Base-by-base conservation (phyloP, 2,797 vertebrate genomes). In the Buphagus erythrorhynchus region DNA sequence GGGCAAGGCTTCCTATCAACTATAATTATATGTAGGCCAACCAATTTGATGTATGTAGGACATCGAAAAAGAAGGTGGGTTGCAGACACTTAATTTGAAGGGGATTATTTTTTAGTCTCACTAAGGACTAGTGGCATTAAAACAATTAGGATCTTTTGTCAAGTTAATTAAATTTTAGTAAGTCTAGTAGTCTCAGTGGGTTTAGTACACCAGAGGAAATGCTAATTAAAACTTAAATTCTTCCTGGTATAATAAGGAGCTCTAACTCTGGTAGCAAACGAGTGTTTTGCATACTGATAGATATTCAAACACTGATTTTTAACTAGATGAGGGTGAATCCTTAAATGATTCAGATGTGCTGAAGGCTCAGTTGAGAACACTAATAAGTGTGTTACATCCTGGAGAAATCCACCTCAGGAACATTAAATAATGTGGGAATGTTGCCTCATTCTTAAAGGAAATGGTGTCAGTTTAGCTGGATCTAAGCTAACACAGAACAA, bases 121-220 rank as follows among this genome's bases (percentile, higher is more conserved):
- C 96, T 91, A 97, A 98, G 98, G 98, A 98, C 98, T 95, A 95
- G 96, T 97, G 97, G 97, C 97, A 97, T 79, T 97, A 98, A 99
- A 99, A 99, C 98, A 99, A 99, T 99, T 99, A 99, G 98, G 98
- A 98, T 98, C 98, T 98, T 98, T 98, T 98, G 98, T 98, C 97
- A 97, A 98, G 98, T 99, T 99, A 99, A 99, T 99, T 99, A 99
- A 99, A 98, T 99, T 98, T 99, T 98, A 98, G 98, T 98, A 98
- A 98, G 98, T 98, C 98, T 98, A 97, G 98, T 98, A 98, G 98
- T 99, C 98, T 98, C 98, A 88, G 95, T 94, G 97, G 98, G 97
- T 97, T 98, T 98, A 87, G 95, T 98, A 97, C 98, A 98, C 98
- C 97, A 98, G 98, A 98, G 98, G 97, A 98, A 98, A 97, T 97